Evolutionary conservation across 2,113 vertebrate species (phyloP).

Genomic region (Panthera tigris): DNA sequence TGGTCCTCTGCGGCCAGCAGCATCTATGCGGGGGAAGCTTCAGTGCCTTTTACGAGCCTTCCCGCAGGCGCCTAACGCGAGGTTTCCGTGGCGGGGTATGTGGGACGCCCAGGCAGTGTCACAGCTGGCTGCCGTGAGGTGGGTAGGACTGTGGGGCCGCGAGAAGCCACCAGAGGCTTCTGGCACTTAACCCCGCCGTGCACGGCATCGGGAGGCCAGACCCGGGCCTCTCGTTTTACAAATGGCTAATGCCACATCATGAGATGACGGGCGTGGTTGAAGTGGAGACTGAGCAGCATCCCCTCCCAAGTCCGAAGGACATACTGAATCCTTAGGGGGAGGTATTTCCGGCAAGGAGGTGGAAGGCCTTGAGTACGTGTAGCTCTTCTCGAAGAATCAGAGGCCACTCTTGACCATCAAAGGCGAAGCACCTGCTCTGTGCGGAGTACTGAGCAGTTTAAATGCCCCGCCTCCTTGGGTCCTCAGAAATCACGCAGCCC

Average conservation of each 20-base stretch:
- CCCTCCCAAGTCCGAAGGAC: not conserved
- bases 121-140: not conserved
- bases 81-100: not conserved
- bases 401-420: not conserved
- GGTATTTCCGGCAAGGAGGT: not conserved
- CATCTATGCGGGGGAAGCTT: not conserved
- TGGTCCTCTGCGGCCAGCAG: accelerated
- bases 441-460: not conserved
- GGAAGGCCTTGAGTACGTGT: not conserved
- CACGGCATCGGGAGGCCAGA: not conserved
- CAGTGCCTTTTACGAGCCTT: not conserved
- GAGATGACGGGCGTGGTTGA: not conserved
- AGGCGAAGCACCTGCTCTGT: not conserved
- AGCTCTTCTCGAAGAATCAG: not conserved
- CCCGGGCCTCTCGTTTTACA: not conserved
- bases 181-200: not conserved
- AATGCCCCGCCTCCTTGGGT: not conserved
- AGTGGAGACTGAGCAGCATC: accelerated
- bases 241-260: not conserved
- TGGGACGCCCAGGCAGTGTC: not conserved
- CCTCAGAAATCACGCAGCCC: not conserved
- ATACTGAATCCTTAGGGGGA: not conserved
- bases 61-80: accelerated
- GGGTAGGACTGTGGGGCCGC: not conserved
- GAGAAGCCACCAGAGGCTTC: not conserved